Base-by-base conservation (phyloP, 2,797 vertebrate genomes). In the Jordanella pulchra region DNA sequence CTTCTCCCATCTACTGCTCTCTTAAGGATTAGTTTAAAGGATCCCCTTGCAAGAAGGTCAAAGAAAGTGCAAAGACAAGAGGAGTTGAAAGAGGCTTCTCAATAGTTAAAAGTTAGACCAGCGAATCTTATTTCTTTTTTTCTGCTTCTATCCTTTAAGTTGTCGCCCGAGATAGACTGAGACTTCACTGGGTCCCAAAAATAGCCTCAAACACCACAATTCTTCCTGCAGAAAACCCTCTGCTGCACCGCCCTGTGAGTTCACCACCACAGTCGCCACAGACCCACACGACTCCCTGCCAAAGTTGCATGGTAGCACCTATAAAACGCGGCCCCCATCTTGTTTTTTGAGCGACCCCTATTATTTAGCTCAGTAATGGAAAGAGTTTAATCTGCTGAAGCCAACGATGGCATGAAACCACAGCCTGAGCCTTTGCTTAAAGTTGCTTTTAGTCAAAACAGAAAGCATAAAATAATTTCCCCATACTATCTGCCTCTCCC, bases 291-390 rank as follows among this genome's bases (percentile, higher is more conserved):
- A 79, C 68, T 81, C 71, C 60, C 73, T 83, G 88, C 87, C 86
- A 91, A 80, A 83, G 86, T 65, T 84, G 72, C 79, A 78, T 76
- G 83, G 85, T 89, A 89, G 87, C 89, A 91, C 87, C 86, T 90
- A 90, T 91, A 90, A 92, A 92, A 83, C 78, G 67, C 4, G 74
- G 68, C 80, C 87, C 35, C 83, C 83, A 69, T 87, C 85, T 88
- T 75, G 35, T 86, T 78, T 86, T 84, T 73, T 73, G 73, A 23
- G 39, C 55, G 28, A 78, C 79, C 88, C 79, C 86, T 87, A 86
- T 93, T 88, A 90, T 92, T 91, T 87, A 85, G 75, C 71, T 82
- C 75, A 4, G 82, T 90, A 86, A 92, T 91, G 89, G 88, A 89
- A 91, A 91, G 78, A 89, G 75, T 82, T 82, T 77, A 87, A 91